Conservation (phyloP, 2,113 vertebrate genomes). For the Siniperca knerii region DNA sequence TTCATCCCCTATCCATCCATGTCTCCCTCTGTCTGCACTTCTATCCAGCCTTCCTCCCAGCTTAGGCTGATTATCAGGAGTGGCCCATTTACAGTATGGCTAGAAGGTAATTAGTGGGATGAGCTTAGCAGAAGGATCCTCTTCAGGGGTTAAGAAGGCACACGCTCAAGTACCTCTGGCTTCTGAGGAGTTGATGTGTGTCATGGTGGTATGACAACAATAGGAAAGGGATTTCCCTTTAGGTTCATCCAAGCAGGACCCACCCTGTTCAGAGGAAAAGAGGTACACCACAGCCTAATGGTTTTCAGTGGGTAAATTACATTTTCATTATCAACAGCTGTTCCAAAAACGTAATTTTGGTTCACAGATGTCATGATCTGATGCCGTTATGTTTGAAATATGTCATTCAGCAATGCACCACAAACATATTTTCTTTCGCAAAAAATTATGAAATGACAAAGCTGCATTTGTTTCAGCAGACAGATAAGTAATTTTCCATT, state of each 20-base stretch:
- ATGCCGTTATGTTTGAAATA: neutral
- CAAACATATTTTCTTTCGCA: neutral
- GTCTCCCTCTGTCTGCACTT: conserved; percentile 31
- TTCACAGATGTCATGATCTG: neutral
- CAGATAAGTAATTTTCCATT: neutral
- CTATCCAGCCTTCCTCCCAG: conserved; percentile 26
- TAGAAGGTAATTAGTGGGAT: conserved; percentile 79
- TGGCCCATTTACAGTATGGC: conserved; percentile 80
- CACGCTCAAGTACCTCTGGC: conserved; percentile 49
- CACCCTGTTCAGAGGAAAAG: conserved; percentile 15
- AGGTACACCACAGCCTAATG: neutral
- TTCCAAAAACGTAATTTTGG: neutral
- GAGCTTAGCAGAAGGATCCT: conserved; percentile 69
- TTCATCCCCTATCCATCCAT: conserved; percentile 42
- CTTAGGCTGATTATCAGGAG: conserved; percentile 78
- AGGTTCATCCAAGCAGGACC: conserved; percentile 10
- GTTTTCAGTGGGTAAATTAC: neutral
- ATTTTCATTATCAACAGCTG: neutral
- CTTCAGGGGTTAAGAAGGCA: conserved; percentile 69
- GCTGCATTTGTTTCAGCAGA: neutral
- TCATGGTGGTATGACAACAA: conserved; percentile 51
- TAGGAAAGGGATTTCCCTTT: conserved; percentile 53
- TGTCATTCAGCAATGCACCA: neutral
- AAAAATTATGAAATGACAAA: neutral
- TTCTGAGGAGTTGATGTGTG: conserved; percentile 50